These are phyloP conservation scores for Rhorus exstirpatorius DNA, from an alignment of 2,888 invertebrate genomes.

Conservation along the genomic window DNA sequence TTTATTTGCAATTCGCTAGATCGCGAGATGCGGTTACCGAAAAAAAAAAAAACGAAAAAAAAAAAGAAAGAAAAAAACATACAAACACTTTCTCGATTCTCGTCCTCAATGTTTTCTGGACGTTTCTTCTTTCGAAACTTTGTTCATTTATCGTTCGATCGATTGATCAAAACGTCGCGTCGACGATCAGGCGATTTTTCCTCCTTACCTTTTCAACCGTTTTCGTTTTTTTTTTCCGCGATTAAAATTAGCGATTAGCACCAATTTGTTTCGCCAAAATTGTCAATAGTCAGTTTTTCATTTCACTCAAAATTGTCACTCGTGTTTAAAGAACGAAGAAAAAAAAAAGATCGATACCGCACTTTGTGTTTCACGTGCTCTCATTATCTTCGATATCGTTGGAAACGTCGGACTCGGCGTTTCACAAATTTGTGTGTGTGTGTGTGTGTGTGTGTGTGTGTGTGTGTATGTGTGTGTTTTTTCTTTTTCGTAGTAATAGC, in stretches of 20 bases:
- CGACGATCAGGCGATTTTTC: conserved; percentile 25
- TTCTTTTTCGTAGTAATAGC: conserved; percentile 44
- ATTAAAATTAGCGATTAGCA: conserved; percentile 45
- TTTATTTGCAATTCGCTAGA: conserved; percentile 62
- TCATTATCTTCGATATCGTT: conserved; percentile 8
- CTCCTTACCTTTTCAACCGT: not conserved
- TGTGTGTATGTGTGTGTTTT: too few relatives aligned
- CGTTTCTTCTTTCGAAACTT: conserved; percentile 47
- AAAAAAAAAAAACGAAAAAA: too few relatives aligned
- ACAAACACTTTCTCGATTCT: conserved; percentile 63
- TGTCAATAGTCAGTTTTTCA: conserved; percentile 20
- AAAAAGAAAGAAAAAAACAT: too few relatives aligned
- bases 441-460: too few relatives aligned
- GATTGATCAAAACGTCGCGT: conserved; percentile 26
- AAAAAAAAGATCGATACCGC: not conserved
- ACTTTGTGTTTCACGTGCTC: conserved; percentile 5
- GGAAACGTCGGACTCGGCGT: conserved; percentile 11
- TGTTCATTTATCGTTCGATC: conserved; percentile 14
- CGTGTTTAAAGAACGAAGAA: conserved; percentile 13
- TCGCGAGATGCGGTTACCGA: conserved; percentile 62
- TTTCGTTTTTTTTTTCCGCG: conserved; percentile 34
- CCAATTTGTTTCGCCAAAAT: conserved; percentile 35
- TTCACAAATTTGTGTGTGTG: too few relatives aligned
- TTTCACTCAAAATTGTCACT: conserved; percentile 27
- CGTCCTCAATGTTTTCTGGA: conserved; percentile 42